Conservation (phyloP, 2,888 invertebrate genomes). For the Belgica antarctica region DNA sequence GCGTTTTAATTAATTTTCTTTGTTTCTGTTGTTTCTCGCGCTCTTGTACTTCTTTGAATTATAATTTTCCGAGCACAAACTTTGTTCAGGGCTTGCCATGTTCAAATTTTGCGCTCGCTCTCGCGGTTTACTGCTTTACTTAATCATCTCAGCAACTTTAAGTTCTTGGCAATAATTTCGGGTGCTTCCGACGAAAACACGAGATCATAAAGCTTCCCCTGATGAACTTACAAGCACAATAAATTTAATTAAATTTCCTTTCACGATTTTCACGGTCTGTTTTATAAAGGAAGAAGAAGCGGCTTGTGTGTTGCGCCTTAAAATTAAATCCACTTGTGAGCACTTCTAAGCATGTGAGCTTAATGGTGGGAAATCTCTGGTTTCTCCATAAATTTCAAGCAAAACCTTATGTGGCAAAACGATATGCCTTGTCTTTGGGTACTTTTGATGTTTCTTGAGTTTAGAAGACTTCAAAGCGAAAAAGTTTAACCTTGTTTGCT, state of each 20-base stretch:
- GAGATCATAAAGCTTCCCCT: background rate
- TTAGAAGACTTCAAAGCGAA: background rate
- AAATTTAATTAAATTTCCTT: slow-evolving; percentile 4
- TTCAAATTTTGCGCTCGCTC: background rate
- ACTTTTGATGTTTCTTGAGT: background rate
- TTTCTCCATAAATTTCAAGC: background rate
- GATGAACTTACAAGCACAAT: background rate
- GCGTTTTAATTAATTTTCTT: slow-evolving; percentile 2
- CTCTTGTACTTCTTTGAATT: too few relatives aligned
- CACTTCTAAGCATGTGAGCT: background rate
- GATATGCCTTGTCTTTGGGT: too few relatives aligned
- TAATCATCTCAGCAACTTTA: background rate
- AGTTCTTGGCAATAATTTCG: background rate
- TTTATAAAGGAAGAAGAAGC: too few relatives aligned
- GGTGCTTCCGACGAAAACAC: background rate
- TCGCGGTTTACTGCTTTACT: background rate
- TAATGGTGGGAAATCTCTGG: background rate
- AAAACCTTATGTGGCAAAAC: too few relatives aligned
- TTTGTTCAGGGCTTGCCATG: too few relatives aligned
- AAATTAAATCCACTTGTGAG: background rate
- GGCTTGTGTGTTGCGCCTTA: too few relatives aligned
- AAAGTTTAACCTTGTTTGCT: background rate
- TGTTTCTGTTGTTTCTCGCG: background rate
- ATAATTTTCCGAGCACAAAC: background rate
- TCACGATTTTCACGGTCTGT: too few relatives aligned